Conservation (phyloP, 1,140 invertebrate species). For the Heliothis virescens region DNA sequence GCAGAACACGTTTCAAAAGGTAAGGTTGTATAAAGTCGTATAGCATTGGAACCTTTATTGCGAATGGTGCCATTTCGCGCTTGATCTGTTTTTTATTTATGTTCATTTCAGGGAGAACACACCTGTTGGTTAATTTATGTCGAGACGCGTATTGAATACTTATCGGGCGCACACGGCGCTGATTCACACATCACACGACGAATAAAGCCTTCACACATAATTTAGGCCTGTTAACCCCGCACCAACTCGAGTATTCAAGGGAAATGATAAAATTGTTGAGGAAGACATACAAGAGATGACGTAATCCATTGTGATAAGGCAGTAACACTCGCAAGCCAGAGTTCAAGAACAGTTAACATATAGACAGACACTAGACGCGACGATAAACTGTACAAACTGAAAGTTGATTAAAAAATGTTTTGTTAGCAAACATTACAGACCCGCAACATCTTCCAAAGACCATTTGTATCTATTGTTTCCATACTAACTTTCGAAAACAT, state of each 20-base stretch:
- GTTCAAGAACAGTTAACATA: constrained; percentile 70
- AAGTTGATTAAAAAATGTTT: too few relatives aligned
- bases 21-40: constrained; percentile 14
- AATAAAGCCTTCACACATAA: constrained; percentile 63
- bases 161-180: constrained; percentile 48
- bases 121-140: constrained; percentile 67
- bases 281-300: constrained; percentile 57
- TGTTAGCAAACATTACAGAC: background rate
- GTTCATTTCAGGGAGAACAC: constrained; percentile 59
- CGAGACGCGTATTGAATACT: constrained; percentile 60
- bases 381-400: too few relatives aligned
- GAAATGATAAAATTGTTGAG: constrained; percentile 73
- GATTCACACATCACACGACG: constrained; percentile 32
- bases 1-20: constrained; percentile 28
- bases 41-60: constrained; percentile 33
- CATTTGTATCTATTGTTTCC: background rate
- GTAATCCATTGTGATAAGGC: constrained; percentile 70
- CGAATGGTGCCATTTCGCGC: constrained; percentile 43
- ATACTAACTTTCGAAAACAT: constrained; percentile 25
- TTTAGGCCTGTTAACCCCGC: constrained; percentile 66
- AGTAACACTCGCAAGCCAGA: constrained; percentile 61
- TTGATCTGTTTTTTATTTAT: constrained; percentile 54
- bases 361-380: too few relatives aligned
- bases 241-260: constrained; percentile 60
- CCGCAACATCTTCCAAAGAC: background rate